Evolutionary conservation across 2,797 vertebrate species (phyloP), one percentile per base, ranked within the genome.

Genomic region (Harpagifer antarcticus): DNA sequence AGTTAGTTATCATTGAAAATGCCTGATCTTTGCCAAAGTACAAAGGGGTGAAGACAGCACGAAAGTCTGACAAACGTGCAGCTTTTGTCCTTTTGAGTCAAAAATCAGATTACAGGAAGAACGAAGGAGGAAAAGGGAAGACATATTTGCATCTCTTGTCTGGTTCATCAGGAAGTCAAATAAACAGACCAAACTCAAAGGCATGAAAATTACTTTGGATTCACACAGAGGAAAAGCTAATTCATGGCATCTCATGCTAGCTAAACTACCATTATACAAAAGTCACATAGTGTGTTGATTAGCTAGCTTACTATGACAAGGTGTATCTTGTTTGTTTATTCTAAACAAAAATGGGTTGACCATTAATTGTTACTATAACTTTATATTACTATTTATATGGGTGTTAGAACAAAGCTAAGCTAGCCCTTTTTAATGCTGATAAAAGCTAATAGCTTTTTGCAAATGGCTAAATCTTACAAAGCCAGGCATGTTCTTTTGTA

Each of bases 111-210:
- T 0, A 7, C 3, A 33, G 53, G 33, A 37, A 37, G 33, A 37
- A 15, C 40, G 50, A 44, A 44, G 60, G 33, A 2, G 43, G 70
- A 52, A 64, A 42, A 5, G 7, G n/a, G 16, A 63, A 40, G 15
- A 23, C 45, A 54, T 11, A 80, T 84, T 84, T 79, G 74, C 69
- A 85, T 79, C 11, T 52, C 27, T 15, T n/a, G 27, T 59, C 19
- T 48, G 42, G 31, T 31, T 78, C 2, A 9, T 69, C 19, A 11
- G n/a, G 3, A 17, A 17, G 10, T n/a, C 55, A 52, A 0, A 3
- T 20, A 58, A 72, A 16, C 40, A 14, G 56, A 11, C 15, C 61
- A 72, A 17, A 13, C 81, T 85, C 79, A 27, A 87, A 90, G 72
- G 9, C 33, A 78, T 74, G 82, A 10, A 84, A 79, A 82, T 76